A percentile compares a stretch with the other conserved stretches of the same genome.
These are phyloP conservation scores for Calvadosia cruxmelitensis DNA, from an alignment of 30 jellyfish, hydroid and myxozoan species.

Conservation along the genomic window DNA sequence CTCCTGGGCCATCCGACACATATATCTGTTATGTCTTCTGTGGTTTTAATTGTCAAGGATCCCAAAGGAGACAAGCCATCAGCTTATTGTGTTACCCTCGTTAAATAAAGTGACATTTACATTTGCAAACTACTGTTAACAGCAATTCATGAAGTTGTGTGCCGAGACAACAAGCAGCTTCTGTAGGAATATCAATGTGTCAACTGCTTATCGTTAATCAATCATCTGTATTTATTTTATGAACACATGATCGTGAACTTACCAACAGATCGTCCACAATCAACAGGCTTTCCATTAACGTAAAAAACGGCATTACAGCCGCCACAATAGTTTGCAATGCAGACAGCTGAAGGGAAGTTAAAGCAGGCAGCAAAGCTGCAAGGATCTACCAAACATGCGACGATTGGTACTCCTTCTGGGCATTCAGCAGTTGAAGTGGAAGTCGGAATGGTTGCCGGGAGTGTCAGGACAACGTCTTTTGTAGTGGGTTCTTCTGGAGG, in stretches of 20 bases:
- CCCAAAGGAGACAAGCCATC: too few relatives aligned
- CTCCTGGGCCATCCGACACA: too few relatives aligned
- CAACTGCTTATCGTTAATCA: too few relatives aligned
- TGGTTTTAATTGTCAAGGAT: too few relatives aligned
- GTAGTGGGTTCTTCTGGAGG: not conserved
- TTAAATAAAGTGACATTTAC: too few relatives aligned
- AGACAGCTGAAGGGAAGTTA: conserved; percentile 12
- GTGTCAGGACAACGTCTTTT: not conserved
- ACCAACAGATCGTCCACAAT: not conserved
- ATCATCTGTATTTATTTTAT: too few relatives aligned
- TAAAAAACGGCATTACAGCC: conserved; percentile 21
- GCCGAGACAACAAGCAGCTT: not conserved
- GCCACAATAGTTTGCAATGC: conserved; percentile 24
- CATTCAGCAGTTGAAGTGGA: conserved; percentile 13
- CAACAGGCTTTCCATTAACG: conserved; percentile 8
- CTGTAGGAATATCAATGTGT: too few relatives aligned
- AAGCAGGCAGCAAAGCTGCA: conserved; percentile 4
- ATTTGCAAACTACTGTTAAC: not conserved
- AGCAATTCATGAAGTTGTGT: not conserved
- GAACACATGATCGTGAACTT: not conserved
- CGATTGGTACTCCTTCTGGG: conserved; percentile 7
- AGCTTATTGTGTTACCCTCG: too few relatives aligned
- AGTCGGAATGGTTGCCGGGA: conserved; percentile 1
- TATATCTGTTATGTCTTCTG: too few relatives aligned
- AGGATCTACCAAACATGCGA: conserved; percentile 2